Evolutionary conservation across 1,140 invertebrate genomes (phyloP).

Genomic region (Pissodes strobi): DNA sequence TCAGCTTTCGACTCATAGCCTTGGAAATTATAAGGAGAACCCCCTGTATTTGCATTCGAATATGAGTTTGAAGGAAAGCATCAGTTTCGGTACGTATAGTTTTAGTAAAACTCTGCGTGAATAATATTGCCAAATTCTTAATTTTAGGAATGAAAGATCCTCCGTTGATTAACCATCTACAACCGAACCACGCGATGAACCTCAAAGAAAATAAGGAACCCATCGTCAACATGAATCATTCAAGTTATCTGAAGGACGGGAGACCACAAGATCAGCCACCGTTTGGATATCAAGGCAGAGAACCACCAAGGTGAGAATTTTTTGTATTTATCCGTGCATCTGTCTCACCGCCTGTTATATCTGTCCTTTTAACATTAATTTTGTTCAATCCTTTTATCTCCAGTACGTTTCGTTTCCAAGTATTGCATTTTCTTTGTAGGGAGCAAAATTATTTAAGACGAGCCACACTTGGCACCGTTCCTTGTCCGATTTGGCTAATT

Average conservation of each 20-base stretch:
- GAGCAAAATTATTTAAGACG: too few relatives aligned
- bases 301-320: slow-evolving; percentile 21
- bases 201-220: slow-evolving; percentile 45
- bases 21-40: slow-evolving; percentile 45
- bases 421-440: too few relatives aligned
- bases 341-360: too few relatives aligned
- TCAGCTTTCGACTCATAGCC: slow-evolving; percentile 18
- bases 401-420: too few relatives aligned
- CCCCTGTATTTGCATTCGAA: slow-evolving; percentile 44
- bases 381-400: too few relatives aligned
- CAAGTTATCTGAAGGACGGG: slow-evolving; percentile 39
- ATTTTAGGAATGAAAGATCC: slow-evolving; percentile 41
- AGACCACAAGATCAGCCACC: slow-evolving; percentile 37
- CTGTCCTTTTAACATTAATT: too few relatives aligned
- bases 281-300: slow-evolving; percentile 31
- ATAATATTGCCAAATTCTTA: too few relatives aligned
- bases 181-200: slow-evolving; percentile 41
- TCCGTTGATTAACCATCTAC: slow-evolving; percentile 41
- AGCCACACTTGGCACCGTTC: too few relatives aligned
- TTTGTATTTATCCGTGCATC: too few relatives aligned
- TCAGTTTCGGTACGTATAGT: slow-evolving; percentile 37
- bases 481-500: too few relatives aligned
- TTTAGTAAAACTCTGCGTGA: too few relatives aligned
- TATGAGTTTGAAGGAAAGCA: slow-evolving; percentile 42
- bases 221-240: slow-evolving; percentile 47